Conservation (phyloP, 2,113 vertebrate genomes). For the Isurus oxyrinchus region DNA sequence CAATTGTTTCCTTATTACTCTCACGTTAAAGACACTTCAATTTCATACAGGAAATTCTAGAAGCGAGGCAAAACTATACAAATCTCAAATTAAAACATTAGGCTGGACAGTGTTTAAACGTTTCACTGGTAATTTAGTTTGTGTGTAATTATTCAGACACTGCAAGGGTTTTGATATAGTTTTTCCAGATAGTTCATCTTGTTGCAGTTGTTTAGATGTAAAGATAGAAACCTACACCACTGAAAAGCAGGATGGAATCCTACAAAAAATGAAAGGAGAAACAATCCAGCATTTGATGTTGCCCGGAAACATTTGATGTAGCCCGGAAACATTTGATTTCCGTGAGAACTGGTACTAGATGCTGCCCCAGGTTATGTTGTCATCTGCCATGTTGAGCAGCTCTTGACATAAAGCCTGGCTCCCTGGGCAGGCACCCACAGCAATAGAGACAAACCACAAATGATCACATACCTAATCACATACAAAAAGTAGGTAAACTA, state of each 20-base stretch:
- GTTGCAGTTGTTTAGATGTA: background rate
- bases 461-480: background rate
- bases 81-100: background rate
- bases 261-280: background rate
- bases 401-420: background rate
- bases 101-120: background rate
- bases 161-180: too few relatives aligned
- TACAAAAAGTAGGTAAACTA: background rate
- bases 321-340: background rate
- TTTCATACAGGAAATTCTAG: background rate
- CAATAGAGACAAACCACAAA: background rate
- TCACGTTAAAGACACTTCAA: background rate
- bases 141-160: background rate
- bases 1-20: background rate
- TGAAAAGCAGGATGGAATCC: background rate
- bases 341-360: background rate
- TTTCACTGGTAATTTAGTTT: background rate
- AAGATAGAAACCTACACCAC: background rate
- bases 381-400: background rate
- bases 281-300: background rate
- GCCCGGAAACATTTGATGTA: background rate
- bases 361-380: background rate
- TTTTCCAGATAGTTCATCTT: too few relatives aligned
- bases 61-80: background rate
- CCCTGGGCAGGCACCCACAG: background rate